These are phyloP conservation scores for Sebastes ruberrimus DNA, from an alignment of 2,797 vertebrate genomes.

Conservation along the genomic window DNA sequence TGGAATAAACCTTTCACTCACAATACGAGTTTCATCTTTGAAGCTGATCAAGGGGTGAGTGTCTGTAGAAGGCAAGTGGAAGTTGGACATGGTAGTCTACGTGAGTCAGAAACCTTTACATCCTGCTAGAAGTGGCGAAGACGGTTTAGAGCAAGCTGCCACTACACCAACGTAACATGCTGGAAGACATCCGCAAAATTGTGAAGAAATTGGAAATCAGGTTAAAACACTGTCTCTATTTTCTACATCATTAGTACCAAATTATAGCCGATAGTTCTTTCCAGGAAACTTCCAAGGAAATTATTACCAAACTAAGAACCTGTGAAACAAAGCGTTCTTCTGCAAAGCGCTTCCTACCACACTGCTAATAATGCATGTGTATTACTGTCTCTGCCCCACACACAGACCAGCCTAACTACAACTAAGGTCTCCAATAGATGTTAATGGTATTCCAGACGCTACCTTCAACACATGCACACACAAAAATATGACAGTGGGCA, in stretches of 20 bases:
- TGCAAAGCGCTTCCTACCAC: not conserved
- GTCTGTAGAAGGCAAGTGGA: no score
- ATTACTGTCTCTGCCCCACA: not conserved
- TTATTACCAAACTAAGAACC: not conserved
- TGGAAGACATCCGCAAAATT: not conserved
- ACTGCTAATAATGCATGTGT: not conserved
- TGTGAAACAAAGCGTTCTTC: not conserved
- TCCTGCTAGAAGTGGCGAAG: no score
- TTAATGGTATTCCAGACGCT: constrained; percentile 1
- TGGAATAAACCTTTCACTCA: no score
- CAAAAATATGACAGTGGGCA: constrained; percentile 12
- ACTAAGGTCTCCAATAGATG: not conserved
- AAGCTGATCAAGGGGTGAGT: no score
- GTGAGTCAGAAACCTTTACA: no score
- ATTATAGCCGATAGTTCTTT: not conserved
- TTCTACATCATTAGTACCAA: not conserved
- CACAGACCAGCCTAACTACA: not conserved
- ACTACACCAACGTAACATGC: not conserved
- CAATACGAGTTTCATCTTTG: no score
- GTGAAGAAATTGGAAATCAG: not conserved
- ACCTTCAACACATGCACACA: not conserved
- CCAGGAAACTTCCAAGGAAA: not conserved
- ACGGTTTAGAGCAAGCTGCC: no score
- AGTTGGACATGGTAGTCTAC: no score
- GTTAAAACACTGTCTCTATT: not conserved